A percentile compares a stretch with the other conserved stretches of the same genome.
Conservation (phyloP, 2,797 vertebrate species). For the Enteromius mattozi region DNA sequence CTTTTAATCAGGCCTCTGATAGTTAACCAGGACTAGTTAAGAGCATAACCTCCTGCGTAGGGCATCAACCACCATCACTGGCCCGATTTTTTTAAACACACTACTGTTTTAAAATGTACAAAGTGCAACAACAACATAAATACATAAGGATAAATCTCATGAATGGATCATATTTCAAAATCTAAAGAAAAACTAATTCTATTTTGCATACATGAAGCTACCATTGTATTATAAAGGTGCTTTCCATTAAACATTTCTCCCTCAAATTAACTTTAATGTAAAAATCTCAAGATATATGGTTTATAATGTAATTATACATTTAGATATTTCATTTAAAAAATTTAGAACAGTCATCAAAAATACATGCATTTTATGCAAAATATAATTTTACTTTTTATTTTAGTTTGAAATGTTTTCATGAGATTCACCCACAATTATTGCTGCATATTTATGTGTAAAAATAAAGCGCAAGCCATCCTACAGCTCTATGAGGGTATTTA, state of each 20-base stretch:
- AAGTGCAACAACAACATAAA: conserved; percentile 4
- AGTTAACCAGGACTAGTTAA: conserved; percentile 39
- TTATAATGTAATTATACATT: too few species aligned
- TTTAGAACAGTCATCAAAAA: not conserved
- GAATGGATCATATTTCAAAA: conserved; percentile 12
- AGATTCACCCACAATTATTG: not conserved
- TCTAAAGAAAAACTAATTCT: not conserved
- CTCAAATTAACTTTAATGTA: not conserved
- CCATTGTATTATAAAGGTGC: not conserved
- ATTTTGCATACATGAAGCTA: not conserved
- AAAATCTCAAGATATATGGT: not conserved
- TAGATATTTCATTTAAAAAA: not conserved
- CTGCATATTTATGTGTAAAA: not conserved
- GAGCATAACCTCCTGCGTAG: not conserved
- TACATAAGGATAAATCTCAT: conserved; percentile 14
- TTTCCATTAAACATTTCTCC: not conserved
- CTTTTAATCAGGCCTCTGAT: conserved; percentile 40
- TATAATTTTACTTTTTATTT: not conserved
- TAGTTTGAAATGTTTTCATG: not conserved
- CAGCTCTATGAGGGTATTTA: conserved; percentile 1
- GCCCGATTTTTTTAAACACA: not conserved
- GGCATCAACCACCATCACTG: conserved; percentile 49
- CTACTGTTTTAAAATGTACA: conserved; percentile 4
- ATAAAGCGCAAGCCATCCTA: not conserved
- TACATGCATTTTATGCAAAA: not conserved